phyloP scores from a whole-genome alignment of 2,888 invertebrate species.

The Spilosoma lubricipeda region DNA sequence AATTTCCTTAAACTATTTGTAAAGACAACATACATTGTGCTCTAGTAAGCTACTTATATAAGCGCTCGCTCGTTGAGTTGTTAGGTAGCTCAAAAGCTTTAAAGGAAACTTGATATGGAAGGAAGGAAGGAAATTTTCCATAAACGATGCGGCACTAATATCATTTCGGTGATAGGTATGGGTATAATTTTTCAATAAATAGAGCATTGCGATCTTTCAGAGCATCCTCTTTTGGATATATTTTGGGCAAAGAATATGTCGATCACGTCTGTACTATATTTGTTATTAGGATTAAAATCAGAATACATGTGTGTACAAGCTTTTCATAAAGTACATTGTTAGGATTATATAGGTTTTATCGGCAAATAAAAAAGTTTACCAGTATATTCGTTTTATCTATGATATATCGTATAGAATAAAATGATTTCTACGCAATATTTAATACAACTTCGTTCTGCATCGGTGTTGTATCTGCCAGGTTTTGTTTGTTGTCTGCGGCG shows the following conservation, averaged over 20 bases:
- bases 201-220: too few relatives aligned
- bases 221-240: too few relatives aligned
- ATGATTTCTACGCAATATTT: slow-evolving; percentile 45
- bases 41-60: not conserved
- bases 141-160: not conserved
- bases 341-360: not conserved
- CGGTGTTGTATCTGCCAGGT: slow-evolving; percentile 37
- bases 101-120: too few relatives aligned
- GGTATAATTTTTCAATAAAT: not conserved
- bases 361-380: not conserved
- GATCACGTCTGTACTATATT: not conserved
- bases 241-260: not conserved
- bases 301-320: not conserved
- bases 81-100: not conserved
- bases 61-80: not conserved
- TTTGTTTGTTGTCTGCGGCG: slow-evolving; percentile 39
- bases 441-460: slow-evolving; percentile 22
- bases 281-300: not conserved
- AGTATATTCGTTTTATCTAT: slow-evolving; percentile 50
- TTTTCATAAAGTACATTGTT: not conserved
- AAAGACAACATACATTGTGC: not conserved
- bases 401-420: slow-evolving; percentile 64
- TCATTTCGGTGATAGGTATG: not conserved
- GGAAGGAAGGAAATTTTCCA: too few relatives aligned
- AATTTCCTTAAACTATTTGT: not conserved